phyloP scores from a whole-genome alignment of 2,797 vertebrate genomes.

The Miichthys miiuy region DNA sequence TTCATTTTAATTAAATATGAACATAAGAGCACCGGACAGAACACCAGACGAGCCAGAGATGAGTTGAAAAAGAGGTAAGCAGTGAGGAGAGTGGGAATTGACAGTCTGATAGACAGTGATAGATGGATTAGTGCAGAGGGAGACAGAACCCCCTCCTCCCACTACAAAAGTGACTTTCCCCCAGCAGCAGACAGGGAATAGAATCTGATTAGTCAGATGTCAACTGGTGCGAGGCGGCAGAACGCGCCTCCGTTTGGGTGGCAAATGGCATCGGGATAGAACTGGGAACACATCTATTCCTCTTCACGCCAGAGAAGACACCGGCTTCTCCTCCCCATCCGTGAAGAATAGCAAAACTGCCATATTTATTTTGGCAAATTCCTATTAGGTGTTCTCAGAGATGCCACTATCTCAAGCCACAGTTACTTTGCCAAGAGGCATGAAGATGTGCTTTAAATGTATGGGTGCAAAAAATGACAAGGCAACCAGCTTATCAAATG shows the following conservation, averaged over 20 bases:
- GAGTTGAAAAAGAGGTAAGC: conserved; percentile 60
- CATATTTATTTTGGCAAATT: conserved; percentile 80
- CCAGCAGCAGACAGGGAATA: conserved; percentile 77
- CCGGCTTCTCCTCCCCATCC: conserved; percentile 42
- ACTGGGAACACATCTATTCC: conserved; percentile 77
- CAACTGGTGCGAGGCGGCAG: conserved; percentile 80
- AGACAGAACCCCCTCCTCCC: conserved; percentile 35
- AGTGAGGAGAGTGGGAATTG: conserved; percentile 69
- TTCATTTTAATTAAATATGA: background rate
- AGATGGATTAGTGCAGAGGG: conserved; percentile 74
- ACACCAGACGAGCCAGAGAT: conserved; percentile 29
- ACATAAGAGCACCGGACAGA: background rate
- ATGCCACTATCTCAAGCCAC: conserved; percentile 75
- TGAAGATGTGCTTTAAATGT: conserved; percentile 66
- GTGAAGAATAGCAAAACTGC: conserved; percentile 74
- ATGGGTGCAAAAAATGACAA: conserved; percentile 61
- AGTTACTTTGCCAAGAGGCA: conserved; percentile 80
- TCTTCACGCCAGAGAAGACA: conserved; percentile 76
- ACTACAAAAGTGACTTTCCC: conserved; percentile 69
- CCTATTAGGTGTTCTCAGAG: conserved; percentile 76
- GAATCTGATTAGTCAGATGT: conserved; percentile 87
- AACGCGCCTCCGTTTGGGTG: conserved; percentile 78
- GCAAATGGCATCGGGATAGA: conserved; percentile 78
- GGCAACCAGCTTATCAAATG: conserved; percentile 69
- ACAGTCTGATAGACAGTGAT: conserved; percentile 78